These are phyloP conservation scores for Agrochola lychnidis DNA, from an alignment of 2,888 invertebrate species.

Conservation along the genomic window DNA sequence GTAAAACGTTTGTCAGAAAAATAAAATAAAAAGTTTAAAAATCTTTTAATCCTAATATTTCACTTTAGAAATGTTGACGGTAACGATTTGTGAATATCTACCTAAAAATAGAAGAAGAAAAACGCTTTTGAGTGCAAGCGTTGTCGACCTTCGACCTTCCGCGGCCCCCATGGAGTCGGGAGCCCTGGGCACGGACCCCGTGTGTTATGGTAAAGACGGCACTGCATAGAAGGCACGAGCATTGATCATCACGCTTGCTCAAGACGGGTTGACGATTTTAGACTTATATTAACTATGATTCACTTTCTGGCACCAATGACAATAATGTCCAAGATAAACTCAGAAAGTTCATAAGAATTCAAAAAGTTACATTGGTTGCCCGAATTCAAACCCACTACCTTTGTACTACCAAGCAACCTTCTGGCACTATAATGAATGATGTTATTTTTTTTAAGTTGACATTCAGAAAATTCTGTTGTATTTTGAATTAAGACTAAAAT, in stretches of 20 bases:
- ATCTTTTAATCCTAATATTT: too few species aligned
- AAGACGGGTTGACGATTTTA: not conserved
- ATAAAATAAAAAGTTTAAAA: too few species aligned
- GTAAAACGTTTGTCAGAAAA: too few species aligned
- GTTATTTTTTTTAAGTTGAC: too few species aligned
- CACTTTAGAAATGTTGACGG: too few species aligned
- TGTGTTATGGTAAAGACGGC: too few species aligned
- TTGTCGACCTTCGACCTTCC: too few species aligned
- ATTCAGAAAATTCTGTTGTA: not conserved
- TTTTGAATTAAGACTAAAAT: not conserved
- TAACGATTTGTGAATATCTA: too few species aligned
- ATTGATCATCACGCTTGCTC: not conserved
- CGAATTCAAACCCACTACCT: not conserved
- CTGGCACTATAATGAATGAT: not conserved
- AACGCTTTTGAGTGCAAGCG: too few species aligned
- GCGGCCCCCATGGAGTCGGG: too few species aligned
- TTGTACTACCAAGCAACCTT: not conserved
- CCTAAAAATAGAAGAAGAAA: too few species aligned
- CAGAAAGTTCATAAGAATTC: not conserved
- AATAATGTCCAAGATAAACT: not conserved
- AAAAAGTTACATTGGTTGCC: not conserved
- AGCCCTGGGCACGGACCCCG: too few species aligned
- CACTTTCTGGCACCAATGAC: not conserved
- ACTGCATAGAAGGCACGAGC: not conserved
- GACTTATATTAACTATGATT: not conserved